A percentile compares a stretch with the other conserved stretches of the same genome.
Conservation (phyloP, 2,113 vertebrate species). For the Aphyosemion australe region DNA sequence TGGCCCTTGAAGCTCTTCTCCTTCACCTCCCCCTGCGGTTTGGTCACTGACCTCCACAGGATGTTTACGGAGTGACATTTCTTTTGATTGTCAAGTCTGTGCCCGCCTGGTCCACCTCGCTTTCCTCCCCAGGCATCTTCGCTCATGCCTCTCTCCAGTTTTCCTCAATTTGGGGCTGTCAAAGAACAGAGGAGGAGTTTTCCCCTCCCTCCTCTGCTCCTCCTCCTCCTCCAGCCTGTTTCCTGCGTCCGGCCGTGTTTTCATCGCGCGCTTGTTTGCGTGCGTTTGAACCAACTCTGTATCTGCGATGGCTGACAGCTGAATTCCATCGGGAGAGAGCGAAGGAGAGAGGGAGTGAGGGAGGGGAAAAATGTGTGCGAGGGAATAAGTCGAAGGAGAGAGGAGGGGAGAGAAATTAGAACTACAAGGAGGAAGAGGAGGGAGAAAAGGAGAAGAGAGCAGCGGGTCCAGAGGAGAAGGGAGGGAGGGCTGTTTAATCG, state of each 20-base stretch:
- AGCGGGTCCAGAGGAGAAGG: constrained; percentile 43
- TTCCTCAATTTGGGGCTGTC: constrained; percentile 62
- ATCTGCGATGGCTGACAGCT: constrained; percentile 75
- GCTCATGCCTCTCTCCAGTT: constrained; percentile 46
- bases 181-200: constrained; percentile 68
- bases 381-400: constrained; percentile 49
- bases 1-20: constrained; percentile 30
- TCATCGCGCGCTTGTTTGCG: constrained; percentile 67
- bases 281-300: constrained; percentile 60
- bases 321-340: constrained; percentile 73
- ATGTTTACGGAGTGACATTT: constrained; percentile 61
- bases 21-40: constrained; percentile 44
- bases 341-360: constrained; percentile 55
- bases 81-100: constrained; percentile 42
- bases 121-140: constrained; percentile 37
- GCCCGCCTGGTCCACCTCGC: constrained; percentile 21
- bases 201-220: constrained; percentile 36
- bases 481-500: constrained; percentile 68
- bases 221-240: constrained; percentile 62
- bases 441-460: constrained; percentile 46
- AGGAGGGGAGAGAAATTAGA: constrained; percentile 55
- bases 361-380: constrained; percentile 51
- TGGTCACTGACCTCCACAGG: constrained; percentile 47
- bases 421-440: constrained; percentile 31
- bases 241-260: constrained; percentile 78